Percentiles rank a stretch among this genome's conserved stretches.
Evolutionary conservation across 2,888 invertebrate genomes (phyloP).

Genomic region (Xanthorhoe spadicearia): DNA sequence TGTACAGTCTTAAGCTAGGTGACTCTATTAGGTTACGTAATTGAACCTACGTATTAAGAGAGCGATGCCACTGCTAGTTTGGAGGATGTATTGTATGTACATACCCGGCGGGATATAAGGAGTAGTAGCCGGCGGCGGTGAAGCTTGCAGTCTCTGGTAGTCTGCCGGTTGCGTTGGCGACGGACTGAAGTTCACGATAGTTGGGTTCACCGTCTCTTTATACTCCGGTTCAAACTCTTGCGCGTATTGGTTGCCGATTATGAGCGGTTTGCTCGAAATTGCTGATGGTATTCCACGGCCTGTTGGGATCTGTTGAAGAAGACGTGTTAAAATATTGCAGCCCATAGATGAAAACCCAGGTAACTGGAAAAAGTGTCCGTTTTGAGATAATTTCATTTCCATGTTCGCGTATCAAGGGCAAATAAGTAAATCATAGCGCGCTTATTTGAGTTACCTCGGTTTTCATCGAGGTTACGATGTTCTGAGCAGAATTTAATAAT

Average conservation of each 20-base stretch:
- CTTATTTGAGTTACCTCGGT: too few species aligned
- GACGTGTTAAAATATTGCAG: too few species aligned
- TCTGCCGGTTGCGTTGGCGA: constrained; percentile 60
- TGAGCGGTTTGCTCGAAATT: constrained; percentile 63
- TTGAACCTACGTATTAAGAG: too few species aligned
- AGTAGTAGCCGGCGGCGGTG: constrained; percentile 68
- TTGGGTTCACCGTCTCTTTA: constrained; percentile 57
- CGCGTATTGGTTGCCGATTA: constrained; percentile 80
- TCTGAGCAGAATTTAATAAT: too few species aligned
- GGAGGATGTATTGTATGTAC: constrained; percentile 21
- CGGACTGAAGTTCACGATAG: constrained; percentile 56
- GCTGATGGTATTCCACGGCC: constrained; percentile 72
- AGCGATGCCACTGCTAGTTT: not conserved
- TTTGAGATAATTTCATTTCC: too few species aligned
- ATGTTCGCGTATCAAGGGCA: too few species aligned
- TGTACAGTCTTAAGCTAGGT: too few species aligned
- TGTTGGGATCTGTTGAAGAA: constrained; percentile 63
- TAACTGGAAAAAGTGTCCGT: too few species aligned
- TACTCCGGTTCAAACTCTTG: constrained; percentile 77
- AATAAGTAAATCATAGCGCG: too few species aligned
- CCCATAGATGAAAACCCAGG: too few species aligned
- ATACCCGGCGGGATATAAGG: constrained; percentile 76
- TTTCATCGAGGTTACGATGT: too few species aligned
- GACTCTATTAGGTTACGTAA: too few species aligned
- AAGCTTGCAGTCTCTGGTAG: constrained; percentile 70